Conservation (phyloP, 2,888 invertebrate species). For the Physocephala rufipes region DNA sequence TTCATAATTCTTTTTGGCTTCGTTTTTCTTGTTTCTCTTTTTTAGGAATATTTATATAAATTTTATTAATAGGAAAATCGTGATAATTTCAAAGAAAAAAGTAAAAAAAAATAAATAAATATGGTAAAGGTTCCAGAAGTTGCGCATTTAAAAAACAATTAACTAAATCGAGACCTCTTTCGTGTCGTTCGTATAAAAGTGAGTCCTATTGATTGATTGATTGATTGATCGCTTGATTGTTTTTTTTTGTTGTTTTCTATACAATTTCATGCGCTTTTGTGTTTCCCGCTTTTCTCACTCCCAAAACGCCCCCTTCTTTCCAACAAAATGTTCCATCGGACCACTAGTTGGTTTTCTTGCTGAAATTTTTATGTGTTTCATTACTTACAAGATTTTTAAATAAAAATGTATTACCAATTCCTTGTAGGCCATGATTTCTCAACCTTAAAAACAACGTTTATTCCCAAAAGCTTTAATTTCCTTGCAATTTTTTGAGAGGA, state of each 20-base stretch:
- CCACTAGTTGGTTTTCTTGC: too few species aligned
- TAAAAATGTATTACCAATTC: neutral
- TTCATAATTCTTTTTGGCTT: neutral
- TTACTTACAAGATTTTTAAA: neutral
- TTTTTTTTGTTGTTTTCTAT: neutral
- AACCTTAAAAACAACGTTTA: too few species aligned
- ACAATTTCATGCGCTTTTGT: neutral
- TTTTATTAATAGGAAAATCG: slow-evolving; percentile 65
- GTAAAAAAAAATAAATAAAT: too few species aligned
- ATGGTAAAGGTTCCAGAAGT: slow-evolving; percentile 6
- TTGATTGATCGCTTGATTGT: too few species aligned
- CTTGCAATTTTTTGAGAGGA: neutral
- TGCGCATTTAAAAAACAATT: slow-evolving; percentile 24
- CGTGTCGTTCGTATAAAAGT: neutral
- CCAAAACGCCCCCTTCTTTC: too few species aligned
- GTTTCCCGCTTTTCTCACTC: slow-evolving; percentile 9
- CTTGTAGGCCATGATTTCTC: neutral
- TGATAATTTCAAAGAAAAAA: slow-evolving; percentile 34
- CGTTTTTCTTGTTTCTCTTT: slow-evolving; percentile 47
- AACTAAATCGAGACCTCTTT: neutral
- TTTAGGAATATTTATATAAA: slow-evolving; percentile 65
- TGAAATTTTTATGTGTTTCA: too few species aligned
- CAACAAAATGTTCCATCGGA: too few species aligned
- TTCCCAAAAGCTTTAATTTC: slow-evolving; percentile 29
- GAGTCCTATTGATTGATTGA: neutral